Evolutionary conservation across 2,113 vertebrate species (phyloP).

Genomic region (Fregetta grallaria): DNA sequence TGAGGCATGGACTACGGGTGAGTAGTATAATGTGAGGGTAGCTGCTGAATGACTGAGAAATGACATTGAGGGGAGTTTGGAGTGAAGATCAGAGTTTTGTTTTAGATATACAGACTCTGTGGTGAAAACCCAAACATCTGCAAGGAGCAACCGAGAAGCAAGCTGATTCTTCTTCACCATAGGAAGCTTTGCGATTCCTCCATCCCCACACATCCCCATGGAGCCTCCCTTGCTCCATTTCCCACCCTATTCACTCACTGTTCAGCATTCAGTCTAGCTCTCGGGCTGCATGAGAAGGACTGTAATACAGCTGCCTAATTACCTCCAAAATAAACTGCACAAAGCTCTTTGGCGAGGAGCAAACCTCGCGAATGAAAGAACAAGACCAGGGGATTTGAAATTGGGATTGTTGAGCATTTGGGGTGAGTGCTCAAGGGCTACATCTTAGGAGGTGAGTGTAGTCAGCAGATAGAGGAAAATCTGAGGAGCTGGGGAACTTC

Average conservation of each 20-base stretch:
- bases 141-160: neutral
- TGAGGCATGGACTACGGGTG: neutral
- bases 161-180: neutral
- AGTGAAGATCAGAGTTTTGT: neutral
- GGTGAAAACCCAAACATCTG: neutral
- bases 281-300: neutral
- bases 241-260: neutral
- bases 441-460: neutral
- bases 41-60: neutral
- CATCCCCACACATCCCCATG: rapidly evolving
- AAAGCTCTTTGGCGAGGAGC: neutral
- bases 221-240: neutral
- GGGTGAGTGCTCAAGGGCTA: neutral
- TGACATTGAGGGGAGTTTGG: neutral
- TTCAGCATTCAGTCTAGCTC: neutral
- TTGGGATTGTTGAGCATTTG: neutral
- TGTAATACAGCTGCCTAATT: neutral
- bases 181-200: neutral
- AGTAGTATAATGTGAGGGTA: neutral
- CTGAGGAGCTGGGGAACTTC: neutral
- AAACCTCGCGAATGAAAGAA: neutral
- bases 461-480: neutral
- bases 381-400: neutral
- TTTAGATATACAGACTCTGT: neutral
- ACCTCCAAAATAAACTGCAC: neutral